Evolutionary conservation across 2,113 vertebrate species (phyloP).

Genomic region (Semnopithecus entellus): DNA sequence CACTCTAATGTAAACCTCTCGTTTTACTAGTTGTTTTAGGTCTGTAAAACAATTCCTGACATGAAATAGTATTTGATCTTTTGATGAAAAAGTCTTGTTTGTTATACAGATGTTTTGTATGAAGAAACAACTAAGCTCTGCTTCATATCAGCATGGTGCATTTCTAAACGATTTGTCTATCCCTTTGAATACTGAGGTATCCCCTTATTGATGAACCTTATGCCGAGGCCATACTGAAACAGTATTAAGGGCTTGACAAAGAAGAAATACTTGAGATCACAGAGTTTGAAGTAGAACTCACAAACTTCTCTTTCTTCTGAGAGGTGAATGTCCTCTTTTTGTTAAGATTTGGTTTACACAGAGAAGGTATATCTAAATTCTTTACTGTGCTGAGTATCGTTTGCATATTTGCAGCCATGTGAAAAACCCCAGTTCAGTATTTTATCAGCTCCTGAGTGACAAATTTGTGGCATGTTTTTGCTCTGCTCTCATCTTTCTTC

Average conservation of each 20-base stretch:
- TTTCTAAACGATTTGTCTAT: slow-evolving; percentile 33
- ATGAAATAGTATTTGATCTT: not conserved
- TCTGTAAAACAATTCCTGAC: slow-evolving; percentile 33
- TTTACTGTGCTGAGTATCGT: not conserved
- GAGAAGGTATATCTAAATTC: not conserved
- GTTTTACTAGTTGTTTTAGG: slow-evolving; percentile 31
- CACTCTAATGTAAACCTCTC: not conserved
- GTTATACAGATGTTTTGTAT: not conserved
- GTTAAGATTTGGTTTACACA: not conserved
- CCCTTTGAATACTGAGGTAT: not conserved
- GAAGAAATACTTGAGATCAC: not conserved
- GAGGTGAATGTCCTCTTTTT: not conserved
- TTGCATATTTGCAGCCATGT: slow-evolving; percentile 38
- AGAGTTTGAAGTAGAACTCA: not conserved
- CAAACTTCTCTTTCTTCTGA: not conserved
- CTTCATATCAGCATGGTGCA: not conserved
- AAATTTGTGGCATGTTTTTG: slow-evolving; percentile 42
- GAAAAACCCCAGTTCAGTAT: not conserved
- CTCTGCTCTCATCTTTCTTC: slow-evolving; percentile 42
- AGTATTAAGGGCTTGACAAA: not conserved
- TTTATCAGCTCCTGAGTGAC: not conserved
- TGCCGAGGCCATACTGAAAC: not conserved
- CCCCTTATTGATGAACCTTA: not conserved
- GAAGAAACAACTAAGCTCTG: slow-evolving; percentile 21
- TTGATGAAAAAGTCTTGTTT: slow-evolving; percentile 3